A percentile compares a stretch with the other conserved stretches of the same genome.
Evolutionary conservation across 2,113 vertebrate species (phyloP).

Genomic region (Myrmophylax atrothorax): DNA sequence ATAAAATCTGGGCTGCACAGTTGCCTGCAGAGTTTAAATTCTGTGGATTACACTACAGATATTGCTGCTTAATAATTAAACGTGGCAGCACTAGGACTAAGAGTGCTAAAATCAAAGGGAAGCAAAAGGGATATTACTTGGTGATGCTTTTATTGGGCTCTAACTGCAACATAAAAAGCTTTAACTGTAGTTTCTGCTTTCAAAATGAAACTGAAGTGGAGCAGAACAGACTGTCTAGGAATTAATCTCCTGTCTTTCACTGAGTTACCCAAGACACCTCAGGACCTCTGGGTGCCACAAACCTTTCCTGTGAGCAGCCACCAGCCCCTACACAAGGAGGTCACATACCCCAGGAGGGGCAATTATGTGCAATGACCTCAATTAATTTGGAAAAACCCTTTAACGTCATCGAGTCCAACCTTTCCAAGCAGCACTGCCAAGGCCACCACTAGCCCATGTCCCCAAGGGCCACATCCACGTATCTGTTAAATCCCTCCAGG

Average conservation of each 20-base stretch:
- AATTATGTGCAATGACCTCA: background rate
- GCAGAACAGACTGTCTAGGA: background rate
- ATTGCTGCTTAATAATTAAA: background rate
- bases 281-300: background rate
- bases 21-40: background rate
- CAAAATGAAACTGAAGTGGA: background rate
- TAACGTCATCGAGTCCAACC: background rate
- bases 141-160: background rate
- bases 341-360: background rate
- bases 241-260: background rate
- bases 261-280: background rate
- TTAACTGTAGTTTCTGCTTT: background rate
- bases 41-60: background rate
- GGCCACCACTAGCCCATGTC: accelerated
- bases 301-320: background rate
- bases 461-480: background rate
- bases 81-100: background rate
- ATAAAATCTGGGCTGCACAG: background rate
- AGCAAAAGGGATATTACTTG: background rate
- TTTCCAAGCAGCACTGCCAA: background rate
- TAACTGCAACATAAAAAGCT: background rate
- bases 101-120: background rate
- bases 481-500: background rate
- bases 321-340: accelerated
- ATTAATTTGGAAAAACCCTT: background rate